Percentiles rank a stretch among this genome's conserved stretches.
These are phyloP conservation scores for Leptoclinus maculatus DNA, from an alignment of 2,797 vertebrate genomes.

Conservation along the genomic window DNA sequence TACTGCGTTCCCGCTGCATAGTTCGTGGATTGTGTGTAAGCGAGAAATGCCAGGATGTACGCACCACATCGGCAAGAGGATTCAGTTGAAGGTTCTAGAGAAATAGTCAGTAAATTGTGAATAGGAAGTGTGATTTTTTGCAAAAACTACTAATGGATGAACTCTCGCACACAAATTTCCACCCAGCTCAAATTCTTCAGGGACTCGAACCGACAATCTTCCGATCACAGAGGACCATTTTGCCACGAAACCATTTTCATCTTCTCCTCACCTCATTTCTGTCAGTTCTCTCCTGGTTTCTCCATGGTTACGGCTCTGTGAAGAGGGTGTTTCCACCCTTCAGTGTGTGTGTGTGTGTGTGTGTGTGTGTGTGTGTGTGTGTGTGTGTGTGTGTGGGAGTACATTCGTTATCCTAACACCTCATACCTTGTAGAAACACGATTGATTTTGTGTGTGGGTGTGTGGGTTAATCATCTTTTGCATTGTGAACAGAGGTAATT, in stretches of 20 bases:
- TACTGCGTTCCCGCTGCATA: background rate
- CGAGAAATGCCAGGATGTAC: background rate
- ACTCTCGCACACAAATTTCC: background rate
- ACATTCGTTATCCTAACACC: conserved; percentile 46
- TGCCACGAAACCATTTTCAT: background rate
- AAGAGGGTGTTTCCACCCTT: conserved; percentile 48
- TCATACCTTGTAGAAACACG: conserved; percentile 35
- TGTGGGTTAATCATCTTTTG: conserved; percentile 58
- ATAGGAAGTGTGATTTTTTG: background rate
- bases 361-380: conserved; percentile 17
- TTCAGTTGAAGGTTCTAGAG: background rate
- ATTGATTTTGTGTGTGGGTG: conserved; percentile 43
- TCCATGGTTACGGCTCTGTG: conserved; percentile 69
- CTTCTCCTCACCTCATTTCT: conserved; percentile 9
- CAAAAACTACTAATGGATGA: background rate
- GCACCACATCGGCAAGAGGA: background rate
- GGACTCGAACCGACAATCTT: background rate
- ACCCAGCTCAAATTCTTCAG: background rate
- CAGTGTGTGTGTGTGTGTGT: conserved; percentile 1
- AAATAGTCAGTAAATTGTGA: background rate
- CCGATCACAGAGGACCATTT: background rate
- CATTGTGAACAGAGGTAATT: conserved; percentile 53
- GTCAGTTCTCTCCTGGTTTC: conserved; percentile 34
- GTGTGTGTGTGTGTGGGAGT: conserved; percentile 20
- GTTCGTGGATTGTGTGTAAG: background rate